A percentile compares a stretch with the other conserved stretches of the same genome.
These are phyloP conservation scores for Melanotaenia nigrans DNA, from an alignment of 2,797 vertebrate species.

Conservation along the genomic window DNA sequence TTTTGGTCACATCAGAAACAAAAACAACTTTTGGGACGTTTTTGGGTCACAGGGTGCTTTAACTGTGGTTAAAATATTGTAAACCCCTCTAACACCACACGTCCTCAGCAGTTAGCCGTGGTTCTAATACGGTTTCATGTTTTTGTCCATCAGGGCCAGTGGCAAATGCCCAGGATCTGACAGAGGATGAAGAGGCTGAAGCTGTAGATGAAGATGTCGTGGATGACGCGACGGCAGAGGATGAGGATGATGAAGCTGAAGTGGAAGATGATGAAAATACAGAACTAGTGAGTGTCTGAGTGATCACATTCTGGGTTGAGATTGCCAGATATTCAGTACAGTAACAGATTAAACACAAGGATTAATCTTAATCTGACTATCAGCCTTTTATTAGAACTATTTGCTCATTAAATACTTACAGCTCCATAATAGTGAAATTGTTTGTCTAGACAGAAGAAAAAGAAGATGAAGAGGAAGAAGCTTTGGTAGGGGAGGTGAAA, in stretches of 20 bases:
- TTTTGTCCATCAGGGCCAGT: constrained; percentile 65
- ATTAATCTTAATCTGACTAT: neutral
- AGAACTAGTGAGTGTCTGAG: constrained; percentile 85
- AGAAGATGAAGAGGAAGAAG: constrained; percentile 90
- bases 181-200: constrained; percentile 94
- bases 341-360: neutral
- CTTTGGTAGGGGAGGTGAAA: constrained; percentile 90
- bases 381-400: no score
- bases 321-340: neutral
- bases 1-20: no score
- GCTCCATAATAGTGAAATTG: neutral
- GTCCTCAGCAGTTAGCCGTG: neutral
- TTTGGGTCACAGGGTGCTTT: no score
- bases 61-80: neutral
- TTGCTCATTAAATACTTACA: no score
- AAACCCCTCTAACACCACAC: neutral
- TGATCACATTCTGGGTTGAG: neutral
- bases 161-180: constrained; percentile 90
- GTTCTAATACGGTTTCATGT: neutral
- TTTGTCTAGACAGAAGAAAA: constrained; percentile 90
- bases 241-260: constrained; percentile 97
- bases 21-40: no score
- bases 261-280: constrained; percentile 96
- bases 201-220: constrained; percentile 91
- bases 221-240: constrained; percentile 92